Evolutionary conservation across 2,888 invertebrate species (phyloP), one percentile per base, ranked within the genome.

Genomic region (Globia sparganii): DNA sequence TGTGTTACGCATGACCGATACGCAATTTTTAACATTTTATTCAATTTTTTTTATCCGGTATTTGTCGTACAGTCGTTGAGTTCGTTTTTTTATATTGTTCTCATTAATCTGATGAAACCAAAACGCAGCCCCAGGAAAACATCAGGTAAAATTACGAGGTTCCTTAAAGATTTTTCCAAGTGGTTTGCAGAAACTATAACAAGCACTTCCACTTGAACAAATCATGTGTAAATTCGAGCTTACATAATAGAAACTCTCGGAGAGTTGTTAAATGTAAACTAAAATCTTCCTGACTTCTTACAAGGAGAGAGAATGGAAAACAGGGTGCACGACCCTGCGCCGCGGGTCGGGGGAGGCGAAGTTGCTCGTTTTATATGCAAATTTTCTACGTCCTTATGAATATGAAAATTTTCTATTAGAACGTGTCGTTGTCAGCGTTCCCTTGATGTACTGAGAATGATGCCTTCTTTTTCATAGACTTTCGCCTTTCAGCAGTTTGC

Each of bases 341-440:
- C 90, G 90, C 89, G 89, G 89, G 88, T 87, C 85, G 90, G 89
- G 92, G 90, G 91, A 89, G 91, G 92, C 92, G 92, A 93, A 93
- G 94, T 94, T 94, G 95, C 96, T 96, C 96, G 96, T 96, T 96
- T 96, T 96, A 95, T 96, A 96, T 96, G 96, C 94, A 96, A 96
- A 96, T 96, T 93, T 92, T 90, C 92, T 91, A 94, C 95, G 94
- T 95, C 94, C 96, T 96, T 96, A 96, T 96, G 96, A 96, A 96
- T 96, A 96, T 96, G 96, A 96, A 96, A 96, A 96, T 96, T 96
- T 96, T 96, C 96, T 96, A 96, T 96, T 96, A 96, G 95, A 95
- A 95, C 95, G 94, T 95, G 96, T 95, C 96, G 94, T 93, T 94
- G 95, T 96, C 96, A 96, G 96, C 96, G 92, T 91, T 94, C 93